Conservation (phyloP, 1,140 invertebrate species). For the Hydropsyche tenuis region DNA sequence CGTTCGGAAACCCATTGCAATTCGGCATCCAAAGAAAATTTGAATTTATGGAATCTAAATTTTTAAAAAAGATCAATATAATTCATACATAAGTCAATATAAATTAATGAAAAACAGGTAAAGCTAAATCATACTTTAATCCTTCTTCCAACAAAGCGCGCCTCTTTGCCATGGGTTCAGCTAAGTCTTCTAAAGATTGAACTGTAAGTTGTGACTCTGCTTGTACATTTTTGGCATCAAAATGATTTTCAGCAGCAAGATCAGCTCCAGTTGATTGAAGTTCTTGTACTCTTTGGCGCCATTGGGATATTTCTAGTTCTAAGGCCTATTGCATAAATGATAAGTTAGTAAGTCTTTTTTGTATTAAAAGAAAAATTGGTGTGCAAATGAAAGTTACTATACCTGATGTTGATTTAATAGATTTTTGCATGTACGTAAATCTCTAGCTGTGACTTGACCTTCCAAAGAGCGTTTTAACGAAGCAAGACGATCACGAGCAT, state of each 20-base stretch:
- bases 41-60: conserved; percentile 88
- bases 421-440: conserved; percentile 88
- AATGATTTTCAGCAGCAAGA: conserved; percentile 92
- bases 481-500: conserved; percentile 80
- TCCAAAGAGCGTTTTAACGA: conserved; percentile 78
- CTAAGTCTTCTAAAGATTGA: conserved; percentile 67
- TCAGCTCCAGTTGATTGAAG: conserved; percentile 82
- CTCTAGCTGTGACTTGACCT: conserved; percentile 81
- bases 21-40: conserved; percentile 92
- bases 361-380: no score
- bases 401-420: conserved; percentile 85
- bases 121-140: conserved; percentile 59
- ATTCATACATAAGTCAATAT: not conserved
- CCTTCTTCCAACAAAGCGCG: conserved; percentile 87
- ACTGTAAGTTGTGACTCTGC: conserved; percentile 79
- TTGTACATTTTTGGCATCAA: conserved; percentile 87
- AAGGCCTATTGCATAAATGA: conserved; percentile 61
- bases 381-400: not conserved
- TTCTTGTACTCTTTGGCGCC: conserved; percentile 75
- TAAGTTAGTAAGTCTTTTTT: not conserved
- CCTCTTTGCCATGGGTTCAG: conserved; percentile 69
- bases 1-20: conserved; percentile 96
- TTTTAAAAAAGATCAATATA: conserved; percentile 16
- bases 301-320: conserved; percentile 81
- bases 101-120: not conserved